These are phyloP conservation scores for Papilio xuthus DNA, from an alignment of 1,140 invertebrate genomes.

Conservation along the genomic window DNA sequence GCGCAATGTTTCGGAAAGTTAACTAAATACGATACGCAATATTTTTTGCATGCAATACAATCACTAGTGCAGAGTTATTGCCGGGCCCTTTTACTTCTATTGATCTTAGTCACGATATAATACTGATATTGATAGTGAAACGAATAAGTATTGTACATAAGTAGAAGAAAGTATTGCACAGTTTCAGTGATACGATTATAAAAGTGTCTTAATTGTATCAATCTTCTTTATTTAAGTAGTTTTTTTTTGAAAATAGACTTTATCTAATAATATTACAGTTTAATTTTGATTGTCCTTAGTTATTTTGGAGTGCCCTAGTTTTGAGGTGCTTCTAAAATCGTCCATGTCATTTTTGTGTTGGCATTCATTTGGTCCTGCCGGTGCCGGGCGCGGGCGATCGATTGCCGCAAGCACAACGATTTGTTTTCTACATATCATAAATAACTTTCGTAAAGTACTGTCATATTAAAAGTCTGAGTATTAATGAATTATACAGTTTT, in stretches of 20 bases:
- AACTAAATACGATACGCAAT: constrained; percentile 12
- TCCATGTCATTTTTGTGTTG: constrained; percentile 64
- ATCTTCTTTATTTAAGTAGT: too few relatives aligned
- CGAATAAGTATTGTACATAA: not conserved
- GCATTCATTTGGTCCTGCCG: constrained; percentile 53
- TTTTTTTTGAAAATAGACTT: not conserved
- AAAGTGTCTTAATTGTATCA: too few relatives aligned
- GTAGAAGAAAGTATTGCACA: not conserved
- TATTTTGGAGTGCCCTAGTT: constrained; percentile 41
- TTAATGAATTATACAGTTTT: too few relatives aligned
- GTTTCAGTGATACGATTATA: not conserved
- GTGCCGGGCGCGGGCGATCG: constrained; percentile 66
- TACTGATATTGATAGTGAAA: not conserved
- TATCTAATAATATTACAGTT: not conserved
- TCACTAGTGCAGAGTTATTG: constrained; percentile 7
- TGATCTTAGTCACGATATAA: constrained; percentile 13
- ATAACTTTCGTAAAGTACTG: constrained; percentile 33
- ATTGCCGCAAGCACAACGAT: constrained; percentile 60
- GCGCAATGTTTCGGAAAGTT: not conserved
- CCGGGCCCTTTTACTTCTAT: constrained; percentile 29
- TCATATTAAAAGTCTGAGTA: not conserved
- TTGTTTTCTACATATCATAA: constrained; percentile 49
- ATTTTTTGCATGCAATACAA: constrained; percentile 21
- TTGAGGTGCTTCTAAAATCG: constrained; percentile 49
- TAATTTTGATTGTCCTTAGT: constrained; percentile 6